Conservation (phyloP, 2,113 vertebrate genomes). For the Arizona elegans region DNA sequence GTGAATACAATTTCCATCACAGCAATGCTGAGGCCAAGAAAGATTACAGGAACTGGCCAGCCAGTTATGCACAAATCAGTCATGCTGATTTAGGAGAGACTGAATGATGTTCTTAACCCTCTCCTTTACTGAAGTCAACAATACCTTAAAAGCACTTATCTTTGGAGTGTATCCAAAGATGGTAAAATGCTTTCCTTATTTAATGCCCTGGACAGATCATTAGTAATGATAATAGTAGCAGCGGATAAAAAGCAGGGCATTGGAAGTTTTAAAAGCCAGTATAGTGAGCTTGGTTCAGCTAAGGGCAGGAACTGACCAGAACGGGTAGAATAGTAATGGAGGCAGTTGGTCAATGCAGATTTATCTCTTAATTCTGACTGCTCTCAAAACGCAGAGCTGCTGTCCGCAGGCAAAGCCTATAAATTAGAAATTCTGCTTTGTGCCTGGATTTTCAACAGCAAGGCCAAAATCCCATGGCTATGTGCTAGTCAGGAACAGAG, state of each 20-base stretch:
- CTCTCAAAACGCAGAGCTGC: neutral
- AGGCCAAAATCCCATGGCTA: neutral
- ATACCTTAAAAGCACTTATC: neutral
- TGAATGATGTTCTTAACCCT: neutral
- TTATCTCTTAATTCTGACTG: neutral
- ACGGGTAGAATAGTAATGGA: neutral
- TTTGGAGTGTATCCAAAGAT: conserved; percentile 7
- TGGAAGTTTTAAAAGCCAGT: neutral
- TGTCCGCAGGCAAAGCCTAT: neutral
- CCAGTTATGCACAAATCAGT: neutral
- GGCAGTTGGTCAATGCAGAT: neutral
- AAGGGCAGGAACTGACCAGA: neutral
- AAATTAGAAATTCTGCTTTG: neutral
- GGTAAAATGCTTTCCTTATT: neutral
- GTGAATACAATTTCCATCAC: neutral
- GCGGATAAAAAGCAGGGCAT: neutral
- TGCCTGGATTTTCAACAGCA: neutral
- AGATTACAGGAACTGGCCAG: conserved; percentile 2
- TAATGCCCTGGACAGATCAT: neutral
- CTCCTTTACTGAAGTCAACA: neutral
- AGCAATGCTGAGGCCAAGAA: neutral
- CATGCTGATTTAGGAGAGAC: neutral
- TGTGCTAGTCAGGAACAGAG: neutral
- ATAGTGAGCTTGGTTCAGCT: neutral
- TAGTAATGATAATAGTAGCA: neutral